Evolutionary conservation across 1,140 invertebrate species (phyloP), one percentile per base, ranked within the genome.

Genomic region (Micrasema minimum): DNA sequence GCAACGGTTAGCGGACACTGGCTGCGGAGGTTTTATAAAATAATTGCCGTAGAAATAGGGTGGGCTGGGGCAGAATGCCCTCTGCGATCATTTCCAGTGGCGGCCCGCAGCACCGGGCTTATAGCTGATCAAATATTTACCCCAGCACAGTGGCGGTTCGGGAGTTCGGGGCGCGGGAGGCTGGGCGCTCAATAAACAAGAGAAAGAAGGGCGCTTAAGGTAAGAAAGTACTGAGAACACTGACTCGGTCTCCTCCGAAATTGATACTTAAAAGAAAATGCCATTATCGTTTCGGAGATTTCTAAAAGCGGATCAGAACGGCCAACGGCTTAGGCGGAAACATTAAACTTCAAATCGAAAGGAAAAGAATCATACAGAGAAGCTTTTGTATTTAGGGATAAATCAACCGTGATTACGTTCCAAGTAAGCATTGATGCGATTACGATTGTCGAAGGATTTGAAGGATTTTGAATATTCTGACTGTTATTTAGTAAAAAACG

Each of bases 51-150:
- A 43, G 64, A n/a, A 23, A 41, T 7, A 46, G 43, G 61, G 22
- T 12, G 23, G 38, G 26, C 4, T 4, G 64, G 31, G 26, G 12
- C 14, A 16, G 11, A 20, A 23, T 23, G 35, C 67, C 45, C 57
- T 41, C 55, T 14, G 59, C 55, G 57, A 64, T 53, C 67, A 69
- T 51, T 59, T 12, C 66, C 43, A 64, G 57, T 31, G 57, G 67
- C 59, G 57, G 11, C 67, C 57, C 67, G 23, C 16, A 45, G 59
- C 59, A 23, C 43, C 12, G 50, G 51, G 66, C 51, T 64, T 69
- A 64, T 53, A 18, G 31, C 67, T 35, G 67, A 62, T 69, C 67
- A 69, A 69, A 69, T 69, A 69, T 69, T 69, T 69, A 69, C 55
- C 41, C 23, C 7, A 20, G 53, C 51, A 16, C 41, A 37, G 66